phyloP scores from a whole-genome alignment of 2,113 vertebrate genomes.

The Phrynosoma blainvillii region DNA sequence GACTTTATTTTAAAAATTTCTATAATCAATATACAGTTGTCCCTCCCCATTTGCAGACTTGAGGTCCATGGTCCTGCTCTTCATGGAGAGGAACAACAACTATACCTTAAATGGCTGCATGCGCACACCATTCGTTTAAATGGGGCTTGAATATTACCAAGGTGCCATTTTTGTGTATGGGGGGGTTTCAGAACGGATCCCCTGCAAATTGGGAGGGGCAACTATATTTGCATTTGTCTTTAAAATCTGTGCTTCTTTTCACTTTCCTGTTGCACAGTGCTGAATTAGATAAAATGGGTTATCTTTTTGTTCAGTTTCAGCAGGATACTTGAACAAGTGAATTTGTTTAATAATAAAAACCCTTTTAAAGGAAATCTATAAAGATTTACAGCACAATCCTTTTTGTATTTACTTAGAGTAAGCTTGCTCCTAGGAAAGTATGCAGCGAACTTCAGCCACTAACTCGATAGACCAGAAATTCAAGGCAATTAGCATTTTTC shows the following conservation, averaged over 20 bases:
- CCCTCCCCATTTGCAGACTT: too few relatives aligned
- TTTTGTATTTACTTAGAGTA: neutral
- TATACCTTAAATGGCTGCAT: too few relatives aligned
- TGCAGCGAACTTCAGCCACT: neutral
- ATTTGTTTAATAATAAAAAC: slow-evolving; percentile 30
- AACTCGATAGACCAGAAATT: slow-evolving; percentile 37
- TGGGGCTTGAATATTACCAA: too few relatives aligned
- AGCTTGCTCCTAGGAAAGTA: neutral
- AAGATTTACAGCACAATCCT: slow-evolving; percentile 16
- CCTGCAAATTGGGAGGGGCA: too few relatives aligned
- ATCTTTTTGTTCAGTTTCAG: neutral
- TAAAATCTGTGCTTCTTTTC: slow-evolving; percentile 32
- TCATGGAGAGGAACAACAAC: too few relatives aligned
- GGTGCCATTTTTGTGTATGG: too few relatives aligned
- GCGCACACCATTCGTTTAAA: too few relatives aligned
- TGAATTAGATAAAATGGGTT: slow-evolving; percentile 18
- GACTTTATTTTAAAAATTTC: neutral
- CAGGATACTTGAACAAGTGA: slow-evolving; percentile 13
- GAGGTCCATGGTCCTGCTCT: too few relatives aligned
- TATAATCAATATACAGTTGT: neutral
- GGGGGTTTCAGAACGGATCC: too few relatives aligned
- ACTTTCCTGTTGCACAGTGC: neutral
- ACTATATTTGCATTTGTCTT: slow-evolving; percentile 4
- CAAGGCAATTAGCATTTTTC: slow-evolving; percentile 18
- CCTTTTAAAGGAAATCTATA: slow-evolving; percentile 32